phyloP scores from a whole-genome alignment of 2,113 vertebrate species.

The Triplophysa rosa region DNA sequence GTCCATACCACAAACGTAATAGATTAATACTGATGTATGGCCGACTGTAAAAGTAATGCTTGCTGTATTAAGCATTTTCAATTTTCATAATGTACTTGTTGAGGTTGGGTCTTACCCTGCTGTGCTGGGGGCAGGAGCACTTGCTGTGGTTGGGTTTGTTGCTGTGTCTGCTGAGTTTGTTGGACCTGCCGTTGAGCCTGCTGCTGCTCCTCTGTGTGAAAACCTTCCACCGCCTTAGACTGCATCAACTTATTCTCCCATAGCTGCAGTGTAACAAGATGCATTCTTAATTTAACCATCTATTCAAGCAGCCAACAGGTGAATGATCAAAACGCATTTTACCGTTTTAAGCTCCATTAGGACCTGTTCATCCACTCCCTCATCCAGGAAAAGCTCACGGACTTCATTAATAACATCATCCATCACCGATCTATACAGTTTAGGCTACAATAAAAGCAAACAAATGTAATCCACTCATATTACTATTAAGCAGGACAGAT shows the following conservation, averaged over 20 bases:
- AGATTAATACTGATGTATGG: no score
- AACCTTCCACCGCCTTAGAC: constrained; percentile 97
- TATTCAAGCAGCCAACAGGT: constrained; percentile 8
- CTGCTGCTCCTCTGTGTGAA: constrained; percentile 92
- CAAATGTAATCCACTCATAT: neutral
- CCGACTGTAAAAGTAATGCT: neutral
- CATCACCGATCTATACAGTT: constrained; percentile 94
- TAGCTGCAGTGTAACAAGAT: constrained; percentile 71
- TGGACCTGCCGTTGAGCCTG: constrained; percentile 82
- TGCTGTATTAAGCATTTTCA: neutral
- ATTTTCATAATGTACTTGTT: neutral
- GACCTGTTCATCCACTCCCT: constrained; percentile 97
- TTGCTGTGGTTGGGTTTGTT: constrained; percentile 77
- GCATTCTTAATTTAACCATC: neutral
- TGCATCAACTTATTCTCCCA: constrained; percentile 99
- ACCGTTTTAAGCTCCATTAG: constrained; percentile 97
- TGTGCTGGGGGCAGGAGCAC: constrained; percentile 89
- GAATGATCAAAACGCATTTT: constrained; percentile 38
- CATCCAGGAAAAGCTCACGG: constrained; percentile 95
- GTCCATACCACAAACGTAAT: no score
- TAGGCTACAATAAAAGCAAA: constrained; percentile 79
- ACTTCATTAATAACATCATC: constrained; percentile 98
- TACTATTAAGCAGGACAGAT: no score
- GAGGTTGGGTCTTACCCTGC: constrained; percentile 78
- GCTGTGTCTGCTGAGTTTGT: constrained; percentile 74